Percentiles rank a stretch among this genome's conserved stretches.
Conservation (phyloP, 2,888 invertebrate genomes). For the Ernsta delagoae region DNA sequence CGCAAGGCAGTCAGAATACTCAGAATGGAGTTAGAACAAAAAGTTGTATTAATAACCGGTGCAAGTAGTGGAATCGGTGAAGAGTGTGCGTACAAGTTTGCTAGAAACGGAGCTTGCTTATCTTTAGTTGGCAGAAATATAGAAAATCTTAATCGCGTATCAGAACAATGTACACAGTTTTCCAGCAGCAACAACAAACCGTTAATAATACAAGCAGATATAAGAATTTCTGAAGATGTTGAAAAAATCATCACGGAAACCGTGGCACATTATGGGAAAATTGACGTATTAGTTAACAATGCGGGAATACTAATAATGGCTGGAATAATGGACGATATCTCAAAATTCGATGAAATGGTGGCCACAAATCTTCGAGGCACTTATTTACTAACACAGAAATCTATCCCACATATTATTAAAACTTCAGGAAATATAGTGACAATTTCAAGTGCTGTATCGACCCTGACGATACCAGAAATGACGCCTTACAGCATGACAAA, state of each 20-base stretch:
- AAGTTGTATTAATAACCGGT: slow-evolving; percentile 72
- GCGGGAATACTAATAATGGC: slow-evolving; percentile 59
- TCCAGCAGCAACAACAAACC: slow-evolving; percentile 49
- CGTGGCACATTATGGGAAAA: slow-evolving; percentile 53
- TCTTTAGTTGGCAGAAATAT: slow-evolving; percentile 62
- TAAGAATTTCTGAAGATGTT: slow-evolving; percentile 59
- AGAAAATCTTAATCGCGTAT: slow-evolving; percentile 58
- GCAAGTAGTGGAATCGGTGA: slow-evolving; percentile 75
- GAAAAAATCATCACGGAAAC: slow-evolving; percentile 60
- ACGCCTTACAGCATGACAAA: slow-evolving; percentile 70
- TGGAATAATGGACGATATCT: slow-evolving; percentile 51
- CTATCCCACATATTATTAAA: slow-evolving; percentile 57
- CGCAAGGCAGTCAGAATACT: slow-evolving; percentile 45
- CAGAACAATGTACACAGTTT: slow-evolving; percentile 56
- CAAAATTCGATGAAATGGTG: slow-evolving; percentile 60
- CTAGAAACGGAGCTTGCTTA: slow-evolving; percentile 59
- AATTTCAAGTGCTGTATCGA: slow-evolving; percentile 63
- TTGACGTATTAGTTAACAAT: slow-evolving; percentile 72
- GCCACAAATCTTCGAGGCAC: slow-evolving; percentile 66
- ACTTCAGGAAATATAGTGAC: slow-evolving; percentile 67
- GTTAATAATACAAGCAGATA: slow-evolving; percentile 60
- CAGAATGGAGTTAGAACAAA: slow-evolving; percentile 65
- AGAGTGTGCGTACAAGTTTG: slow-evolving; percentile 62
- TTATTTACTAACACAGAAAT: slow-evolving; percentile 58
- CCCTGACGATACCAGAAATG: slow-evolving; percentile 55